Base-by-base conservation (phyloP, 2,888 invertebrate species). In the Malachius bipustulatus region DNA sequence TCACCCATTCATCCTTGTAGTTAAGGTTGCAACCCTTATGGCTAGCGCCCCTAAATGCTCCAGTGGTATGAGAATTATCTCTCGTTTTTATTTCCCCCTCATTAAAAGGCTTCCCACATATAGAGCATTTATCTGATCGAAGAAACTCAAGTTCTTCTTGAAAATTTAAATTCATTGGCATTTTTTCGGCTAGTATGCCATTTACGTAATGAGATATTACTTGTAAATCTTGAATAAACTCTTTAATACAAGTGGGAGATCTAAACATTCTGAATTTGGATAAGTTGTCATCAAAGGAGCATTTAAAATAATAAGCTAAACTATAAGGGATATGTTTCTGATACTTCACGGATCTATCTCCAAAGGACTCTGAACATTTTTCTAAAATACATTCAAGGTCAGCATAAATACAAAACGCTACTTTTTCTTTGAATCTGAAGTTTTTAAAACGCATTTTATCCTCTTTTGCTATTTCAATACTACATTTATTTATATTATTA, bases 101-200 rank as follows among this genome's bases (percentile, higher is more conserved):
- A 6, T 6, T 6, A 15, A 40, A 36, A 10, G 19, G 4, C 14
- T 39, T 26, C 14, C 36, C 38, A 19, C 35, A 41, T 29, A 37
- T 39, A 26, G 38, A 38, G 29, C 40, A 39, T 8, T 10, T 11
- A 3, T 30, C 11, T 13, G 33, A 30, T 4, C 13, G 11, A 9
- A 13, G 14, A 16, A 39, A 40, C 11, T 38, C 27, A 2, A 27
- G 6, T n/a, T 35, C n/a, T n/a, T n/a, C n/a, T n/a, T n/a, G n/a
- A n/a, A n/a, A n/a, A n/a, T n/a, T n/a, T n/a, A n/a, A n/a, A n/a
- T n/a, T n/a, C n/a, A n/a, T n/a, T n/a, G n/a, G n/a, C n/a, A n/a
- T n/a, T n/a, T n/a, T n/a, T n/a, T n/a, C n/a, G n/a, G n/a, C n/a
- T n/a, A n/a, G n/a, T n/a, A n/a, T n/a, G n/a, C n/a, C n/a, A n/a